Percentiles rank a stretch among this genome's conserved stretches.
These are phyloP conservation scores for Anisognathus igniventris DNA, from an alignment of 2,797 vertebrate species.

Conservation along the genomic window DNA sequence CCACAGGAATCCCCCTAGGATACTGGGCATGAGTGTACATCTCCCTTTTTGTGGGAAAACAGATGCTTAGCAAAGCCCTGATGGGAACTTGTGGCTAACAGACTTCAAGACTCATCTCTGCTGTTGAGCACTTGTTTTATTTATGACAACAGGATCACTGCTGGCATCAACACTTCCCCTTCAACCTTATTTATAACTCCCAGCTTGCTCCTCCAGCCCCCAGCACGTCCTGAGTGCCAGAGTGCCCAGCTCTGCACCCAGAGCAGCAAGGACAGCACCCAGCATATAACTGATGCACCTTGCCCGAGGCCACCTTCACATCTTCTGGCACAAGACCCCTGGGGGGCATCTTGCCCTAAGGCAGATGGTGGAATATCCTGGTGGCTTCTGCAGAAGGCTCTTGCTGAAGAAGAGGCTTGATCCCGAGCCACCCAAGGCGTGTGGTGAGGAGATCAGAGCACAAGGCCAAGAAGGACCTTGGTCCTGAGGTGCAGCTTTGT, in stretches of 20 bases:
- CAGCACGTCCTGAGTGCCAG: not conserved
- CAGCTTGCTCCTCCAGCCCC: not conserved
- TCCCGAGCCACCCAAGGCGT: fast-evolving
- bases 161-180: not conserved
- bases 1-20: not conserved
- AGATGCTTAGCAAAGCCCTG: not conserved
- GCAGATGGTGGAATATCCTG: not conserved
- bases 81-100: not conserved
- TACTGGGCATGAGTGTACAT: fast-evolving
- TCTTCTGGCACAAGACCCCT: not conserved
- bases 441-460: not conserved
- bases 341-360: not conserved
- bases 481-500: not conserved
- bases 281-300: not conserved
- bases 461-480: not conserved
- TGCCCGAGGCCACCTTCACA: not conserved
- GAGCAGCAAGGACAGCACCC: not conserved
- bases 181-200: not conserved
- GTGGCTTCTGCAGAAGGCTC: not conserved
- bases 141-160: not conserved
- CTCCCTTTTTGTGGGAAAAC: not conserved
- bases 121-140: not conserved
- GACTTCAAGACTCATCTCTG: not conserved
- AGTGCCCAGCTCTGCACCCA: not conserved
- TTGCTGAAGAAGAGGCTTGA: not conserved